A percentile compares a stretch with the other conserved stretches of the same genome.
Conservation (phyloP, 30 jellyfish, hydroid and myxozoan species). For the Turritopsis rubra region DNA sequence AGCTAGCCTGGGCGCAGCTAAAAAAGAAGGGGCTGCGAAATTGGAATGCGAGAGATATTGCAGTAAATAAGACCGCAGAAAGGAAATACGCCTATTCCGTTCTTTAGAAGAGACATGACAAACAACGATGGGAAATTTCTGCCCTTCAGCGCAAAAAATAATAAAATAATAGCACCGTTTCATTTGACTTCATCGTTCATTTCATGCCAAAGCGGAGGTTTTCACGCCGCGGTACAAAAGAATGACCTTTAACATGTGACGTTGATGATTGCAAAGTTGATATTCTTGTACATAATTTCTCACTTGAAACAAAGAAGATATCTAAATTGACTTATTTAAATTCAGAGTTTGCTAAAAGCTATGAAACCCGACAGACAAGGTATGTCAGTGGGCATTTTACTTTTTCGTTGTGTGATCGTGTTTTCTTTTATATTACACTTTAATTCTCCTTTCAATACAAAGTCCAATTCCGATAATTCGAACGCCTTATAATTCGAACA, state of each 20-base stretch:
- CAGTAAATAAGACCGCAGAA: too few species aligned
- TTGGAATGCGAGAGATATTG: too few species aligned
- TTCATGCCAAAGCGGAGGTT: not conserved
- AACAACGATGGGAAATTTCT: too few species aligned
- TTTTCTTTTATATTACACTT: too few species aligned
- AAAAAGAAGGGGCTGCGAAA: too few species aligned
- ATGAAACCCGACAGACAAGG: not conserved
- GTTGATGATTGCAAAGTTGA: not conserved
- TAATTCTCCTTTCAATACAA: too few species aligned
- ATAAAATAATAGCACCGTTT: not conserved
- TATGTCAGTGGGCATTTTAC: not conserved
- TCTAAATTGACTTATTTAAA: not conserved
- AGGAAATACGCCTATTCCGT: too few species aligned
- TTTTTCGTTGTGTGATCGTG: not conserved
- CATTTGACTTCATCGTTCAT: not conserved
- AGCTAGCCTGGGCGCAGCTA: too few species aligned
- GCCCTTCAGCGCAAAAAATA: too few species aligned
- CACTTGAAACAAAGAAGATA: not conserved
- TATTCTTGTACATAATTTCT: not conserved
- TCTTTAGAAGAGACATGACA: too few species aligned
- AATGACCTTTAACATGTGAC: not conserved
- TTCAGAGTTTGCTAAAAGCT: not conserved
- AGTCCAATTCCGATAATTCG: too few species aligned
- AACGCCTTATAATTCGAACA: too few species aligned
- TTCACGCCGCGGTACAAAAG: not conserved